phyloP scores from a whole-genome alignment of 1,140 invertebrate genomes.

The Eumeta japonica region DNA sequence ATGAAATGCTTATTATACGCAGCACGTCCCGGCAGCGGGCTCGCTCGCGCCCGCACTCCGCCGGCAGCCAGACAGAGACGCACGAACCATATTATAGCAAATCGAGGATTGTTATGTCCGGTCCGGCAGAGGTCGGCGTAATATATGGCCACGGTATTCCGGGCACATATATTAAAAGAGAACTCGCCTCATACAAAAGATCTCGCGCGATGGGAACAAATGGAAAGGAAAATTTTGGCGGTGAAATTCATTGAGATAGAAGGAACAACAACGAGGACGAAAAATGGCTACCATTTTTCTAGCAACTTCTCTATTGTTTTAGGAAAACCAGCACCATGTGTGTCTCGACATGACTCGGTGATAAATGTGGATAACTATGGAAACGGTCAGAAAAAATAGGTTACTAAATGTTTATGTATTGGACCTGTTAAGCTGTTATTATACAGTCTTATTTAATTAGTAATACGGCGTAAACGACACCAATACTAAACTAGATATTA shows the following conservation, averaged over 20 bases:
- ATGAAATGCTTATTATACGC: conserved; percentile 62
- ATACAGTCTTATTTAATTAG: too few species aligned
- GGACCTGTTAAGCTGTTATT: too few species aligned
- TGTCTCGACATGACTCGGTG: too few species aligned
- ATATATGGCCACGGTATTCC: conserved; percentile 59
- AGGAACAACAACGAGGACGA: conserved; percentile 38
- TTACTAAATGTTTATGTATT: too few species aligned
- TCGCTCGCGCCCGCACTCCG: conserved; percentile 32
- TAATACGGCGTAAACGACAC: too few species aligned
- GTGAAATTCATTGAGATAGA: conserved; percentile 52
- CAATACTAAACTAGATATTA: too few species aligned
- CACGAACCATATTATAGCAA: conserved; percentile 56
- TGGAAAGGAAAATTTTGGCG: conserved; percentile 58
- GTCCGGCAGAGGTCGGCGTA: conserved; percentile 56
- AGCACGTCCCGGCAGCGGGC: conserved; percentile 48
- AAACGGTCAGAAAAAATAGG: too few species aligned
- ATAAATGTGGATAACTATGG: too few species aligned
- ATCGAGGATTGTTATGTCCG: conserved; percentile 59
- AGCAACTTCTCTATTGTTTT: conserved; percentile 19
- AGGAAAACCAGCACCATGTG: too few species aligned
- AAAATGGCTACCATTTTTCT: conserved; percentile 46
- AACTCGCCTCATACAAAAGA: conserved; percentile 59
- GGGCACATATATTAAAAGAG: conserved; percentile 59
- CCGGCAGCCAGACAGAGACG: conserved; percentile 30
- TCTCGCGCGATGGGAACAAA: conserved; percentile 58